Percentiles rank a stretch among this genome's conserved stretches.
Evolutionary conservation across 2,113 vertebrate species (phyloP).

Genomic region (Rhynchomys soricoides): DNA sequence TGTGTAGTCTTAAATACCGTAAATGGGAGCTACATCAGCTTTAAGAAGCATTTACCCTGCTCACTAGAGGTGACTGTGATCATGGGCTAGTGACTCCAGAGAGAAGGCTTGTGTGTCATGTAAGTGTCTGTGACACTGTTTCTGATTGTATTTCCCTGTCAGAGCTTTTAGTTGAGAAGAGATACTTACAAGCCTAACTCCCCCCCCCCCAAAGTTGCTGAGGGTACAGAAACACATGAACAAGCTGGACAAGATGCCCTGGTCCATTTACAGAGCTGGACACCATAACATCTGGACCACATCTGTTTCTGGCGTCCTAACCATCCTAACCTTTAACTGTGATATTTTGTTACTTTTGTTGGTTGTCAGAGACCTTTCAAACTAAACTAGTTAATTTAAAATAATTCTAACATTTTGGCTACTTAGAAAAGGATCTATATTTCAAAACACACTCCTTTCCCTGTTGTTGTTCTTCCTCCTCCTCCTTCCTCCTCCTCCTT

Average conservation of each 20-base stretch:
- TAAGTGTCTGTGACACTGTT: background rate
- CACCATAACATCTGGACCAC: background rate
- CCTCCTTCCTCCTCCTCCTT: too few species aligned
- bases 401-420: background rate
- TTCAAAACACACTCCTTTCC: background rate
- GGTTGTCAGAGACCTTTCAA: background rate
- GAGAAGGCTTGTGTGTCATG: background rate
- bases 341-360: background rate
- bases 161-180: background rate
- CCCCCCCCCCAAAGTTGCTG: background rate
- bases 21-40: background rate
- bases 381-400: background rate
- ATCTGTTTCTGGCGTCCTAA: background rate
- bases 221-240: background rate
- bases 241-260: background rate
- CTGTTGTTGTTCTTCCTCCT: background rate
- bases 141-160: background rate
- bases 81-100: background rate
- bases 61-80: background rate
- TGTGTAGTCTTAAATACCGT: background rate
- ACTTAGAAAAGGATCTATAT: background rate
- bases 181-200: background rate
- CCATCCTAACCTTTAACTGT: background rate
- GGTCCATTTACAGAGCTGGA: background rate
- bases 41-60: background rate